Evolutionary conservation across 2,797 vertebrate species (phyloP).

Genomic region (Epinephelus awoara): DNA sequence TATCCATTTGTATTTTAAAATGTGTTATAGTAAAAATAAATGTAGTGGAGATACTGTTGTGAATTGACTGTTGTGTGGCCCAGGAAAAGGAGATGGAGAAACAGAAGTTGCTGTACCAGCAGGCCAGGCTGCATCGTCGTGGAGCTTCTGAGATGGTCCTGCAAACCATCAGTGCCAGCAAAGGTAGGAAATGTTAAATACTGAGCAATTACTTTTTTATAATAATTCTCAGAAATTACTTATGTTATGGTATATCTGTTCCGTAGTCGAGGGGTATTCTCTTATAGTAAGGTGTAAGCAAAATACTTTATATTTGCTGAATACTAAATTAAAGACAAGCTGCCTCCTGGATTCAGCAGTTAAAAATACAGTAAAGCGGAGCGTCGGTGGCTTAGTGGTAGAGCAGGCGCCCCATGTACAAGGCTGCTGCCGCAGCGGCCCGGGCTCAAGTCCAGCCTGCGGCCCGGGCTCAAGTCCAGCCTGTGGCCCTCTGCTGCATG

Average conservation of each 20-base stretch:
- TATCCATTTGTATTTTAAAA: no score
- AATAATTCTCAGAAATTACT: neutral
- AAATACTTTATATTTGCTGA: slow-evolving; percentile 8
- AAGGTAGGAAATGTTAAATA: slow-evolving; percentile 83
- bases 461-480: no score
- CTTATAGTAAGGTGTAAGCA: neutral
- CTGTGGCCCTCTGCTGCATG: no score
- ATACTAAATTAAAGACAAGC: neutral
- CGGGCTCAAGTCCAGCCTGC: no score
- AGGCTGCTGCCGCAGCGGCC: no score
- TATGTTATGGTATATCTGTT: neutral
- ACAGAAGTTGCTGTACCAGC: slow-evolving; percentile 95
- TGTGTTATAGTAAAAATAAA: no score
- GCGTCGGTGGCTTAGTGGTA: no score
- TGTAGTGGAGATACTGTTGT: no score
- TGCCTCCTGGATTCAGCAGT: neutral
- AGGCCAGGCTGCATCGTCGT: slow-evolving; percentile 92
- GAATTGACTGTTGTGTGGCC: neutral
- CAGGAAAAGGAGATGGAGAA: slow-evolving; percentile 99
- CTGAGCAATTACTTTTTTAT: neutral
- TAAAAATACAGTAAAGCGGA: neutral
- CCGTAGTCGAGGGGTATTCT: neutral
- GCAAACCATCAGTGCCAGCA: slow-evolving; percentile 93
- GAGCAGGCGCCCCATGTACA: no score
- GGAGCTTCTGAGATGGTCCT: slow-evolving; percentile 96